Base-by-base conservation (phyloP, 1,140 invertebrate genomes). In the Zophobas morio region DNA sequence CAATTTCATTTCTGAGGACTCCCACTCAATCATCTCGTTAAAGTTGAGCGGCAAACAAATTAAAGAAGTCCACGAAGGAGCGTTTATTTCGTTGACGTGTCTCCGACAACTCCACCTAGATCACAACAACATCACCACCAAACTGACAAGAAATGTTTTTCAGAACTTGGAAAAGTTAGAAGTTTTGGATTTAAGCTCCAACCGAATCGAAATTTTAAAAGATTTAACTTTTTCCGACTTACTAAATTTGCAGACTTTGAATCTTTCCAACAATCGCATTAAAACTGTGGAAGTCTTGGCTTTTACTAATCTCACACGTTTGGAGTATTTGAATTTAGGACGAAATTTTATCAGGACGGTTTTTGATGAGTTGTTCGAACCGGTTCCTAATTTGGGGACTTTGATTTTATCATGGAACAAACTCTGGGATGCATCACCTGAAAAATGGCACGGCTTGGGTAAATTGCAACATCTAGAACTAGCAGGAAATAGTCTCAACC, bases 21-120 rank as follows among this genome's bases (percentile, higher is more conserved):
- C 79, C 0, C 20, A 78, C 5, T 35, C 49, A 34, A 66, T 80
- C 37, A 70, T 78, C 39, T 42, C 72, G 51, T 6, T 80, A 6
- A 72, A 56, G 40, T 35, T 80, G 47, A 71, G 66, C 37, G 63
- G 73, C n/a, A 80, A 80, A 54, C 35, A 49, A 5, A 74, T 80
- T 8, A 42, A 37, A 34, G 57, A 42, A 33, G 53, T 80, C 6
- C 73, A 78, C 6, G 46, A 60, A 3, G 79, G 77, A 1, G 77
- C 76, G 2, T 80, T 80, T 56, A 6, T 39, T 8, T 39, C 35
- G 32, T 54, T 78, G 49, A 56, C 70, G 72, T 80, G 79, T 32
- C 51, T 80, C 0, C 70, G 78, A 6, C 8, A 73, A 20, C 56
- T 80, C 1, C 54, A 75, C 5, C 53, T 80, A 33, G 74, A 72